Percentiles rank a stretch among this genome's conserved stretches.
Evolutionary conservation across 2,888 invertebrate species (phyloP).

Genomic region (Dryococelus australis): DNA sequence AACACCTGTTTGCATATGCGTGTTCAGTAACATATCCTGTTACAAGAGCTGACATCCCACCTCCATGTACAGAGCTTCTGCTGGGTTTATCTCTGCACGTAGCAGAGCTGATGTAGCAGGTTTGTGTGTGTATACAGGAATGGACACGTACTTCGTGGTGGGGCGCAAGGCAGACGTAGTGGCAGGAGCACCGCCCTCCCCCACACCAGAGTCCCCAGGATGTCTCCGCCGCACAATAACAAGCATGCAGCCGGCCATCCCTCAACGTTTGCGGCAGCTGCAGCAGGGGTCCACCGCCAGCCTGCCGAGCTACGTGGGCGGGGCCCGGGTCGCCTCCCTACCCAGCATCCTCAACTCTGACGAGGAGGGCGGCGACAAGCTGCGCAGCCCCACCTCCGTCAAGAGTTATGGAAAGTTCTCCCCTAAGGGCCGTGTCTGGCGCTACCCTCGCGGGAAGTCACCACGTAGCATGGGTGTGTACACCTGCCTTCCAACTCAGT

Average conservation of each 20-base stretch:
- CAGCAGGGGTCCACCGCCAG: conserved; percentile 56
- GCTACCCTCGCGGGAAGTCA: conserved; percentile 20
- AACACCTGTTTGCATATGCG: too few species aligned
- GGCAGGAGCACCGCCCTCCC: conserved; percentile 19
- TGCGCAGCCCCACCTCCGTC: conserved; percentile 69
- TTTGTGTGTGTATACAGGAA: conserved; percentile 63
- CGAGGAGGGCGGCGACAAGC: conserved; percentile 63
- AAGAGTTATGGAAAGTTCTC: conserved; percentile 64
- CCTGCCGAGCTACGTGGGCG: conserved; percentile 43
- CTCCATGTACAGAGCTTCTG: too few species aligned
- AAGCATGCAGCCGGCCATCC: conserved; percentile 49
- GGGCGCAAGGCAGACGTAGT: conserved; percentile 70
- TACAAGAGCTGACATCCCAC: too few species aligned
- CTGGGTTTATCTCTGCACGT: too few species aligned
- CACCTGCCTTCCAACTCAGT: too few species aligned
- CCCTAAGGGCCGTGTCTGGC: conserved; percentile 36
- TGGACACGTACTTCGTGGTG: conserved; percentile 87
- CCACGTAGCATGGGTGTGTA: conserved; percentile 33
- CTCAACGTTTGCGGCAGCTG: conserved; percentile 55
- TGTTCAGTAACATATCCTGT: too few species aligned
- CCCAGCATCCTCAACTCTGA: conserved; percentile 85
- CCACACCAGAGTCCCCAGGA: conserved; percentile 54
- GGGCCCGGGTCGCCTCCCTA: conserved; percentile 74
- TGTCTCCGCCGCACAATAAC: conserved; percentile 57
- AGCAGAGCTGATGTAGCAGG: too few species aligned